Conservation (phyloP, 2,113 vertebrate genomes). For the Ornithorhynchus anatinus region DNA sequence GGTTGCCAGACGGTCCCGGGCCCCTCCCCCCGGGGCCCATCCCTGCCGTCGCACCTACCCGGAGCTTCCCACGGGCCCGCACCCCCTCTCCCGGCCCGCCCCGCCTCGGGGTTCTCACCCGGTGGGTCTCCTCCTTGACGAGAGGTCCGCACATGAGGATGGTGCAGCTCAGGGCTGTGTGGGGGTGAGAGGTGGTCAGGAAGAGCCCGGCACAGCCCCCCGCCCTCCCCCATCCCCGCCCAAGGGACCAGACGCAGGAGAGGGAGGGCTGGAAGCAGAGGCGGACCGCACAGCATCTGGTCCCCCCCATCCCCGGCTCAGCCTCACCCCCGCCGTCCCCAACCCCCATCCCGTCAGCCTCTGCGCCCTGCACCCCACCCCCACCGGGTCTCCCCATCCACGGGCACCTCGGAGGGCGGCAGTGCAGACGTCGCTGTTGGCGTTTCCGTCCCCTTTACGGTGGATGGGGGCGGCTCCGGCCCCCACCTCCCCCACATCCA, state of each 20-base stretch:
- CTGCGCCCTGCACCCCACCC: too few species aligned
- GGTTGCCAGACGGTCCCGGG: neutral
- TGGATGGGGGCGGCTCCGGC: conserved; percentile 41
- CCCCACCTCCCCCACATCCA: conserved; percentile 45
- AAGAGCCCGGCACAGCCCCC: neutral
- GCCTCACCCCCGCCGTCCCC: too few species aligned
- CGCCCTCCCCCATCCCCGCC: neutral
- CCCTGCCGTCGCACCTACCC: neutral
- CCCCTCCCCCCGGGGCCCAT: neutral
- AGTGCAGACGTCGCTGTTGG: conserved; percentile 84
- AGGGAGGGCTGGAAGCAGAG: neutral
- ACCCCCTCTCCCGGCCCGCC: neutral
- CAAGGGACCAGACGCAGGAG: fast-evolving
- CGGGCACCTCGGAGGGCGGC: conserved; percentile 79
- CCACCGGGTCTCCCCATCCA: too few species aligned
- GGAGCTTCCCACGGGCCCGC: neutral
- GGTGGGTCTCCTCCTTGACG: conserved; percentile 86
- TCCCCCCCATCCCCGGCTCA: neutral
- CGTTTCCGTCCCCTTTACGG: conserved; percentile 78
- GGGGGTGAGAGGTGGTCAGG: neutral
- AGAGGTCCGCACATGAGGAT: conserved; percentile 81
- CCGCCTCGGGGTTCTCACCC: conserved; percentile 66
- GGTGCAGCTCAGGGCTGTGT: conserved; percentile 76
- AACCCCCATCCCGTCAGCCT: too few species aligned
- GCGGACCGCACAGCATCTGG: too few species aligned